Base-by-base conservation (phyloP, 2,888 invertebrate species). In the Oxystoma pomonae region DNA sequence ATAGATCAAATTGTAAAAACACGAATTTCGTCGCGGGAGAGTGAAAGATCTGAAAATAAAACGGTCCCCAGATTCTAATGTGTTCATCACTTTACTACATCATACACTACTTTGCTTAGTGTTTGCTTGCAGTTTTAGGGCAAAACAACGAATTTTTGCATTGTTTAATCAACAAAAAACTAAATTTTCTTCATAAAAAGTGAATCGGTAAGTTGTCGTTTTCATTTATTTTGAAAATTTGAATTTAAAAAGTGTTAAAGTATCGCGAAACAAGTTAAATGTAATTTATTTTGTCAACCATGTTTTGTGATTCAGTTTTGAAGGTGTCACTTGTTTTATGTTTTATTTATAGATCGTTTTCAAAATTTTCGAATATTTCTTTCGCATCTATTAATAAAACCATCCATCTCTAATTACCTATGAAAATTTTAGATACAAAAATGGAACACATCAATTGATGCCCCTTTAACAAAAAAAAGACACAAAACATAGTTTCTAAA, bases 31-130 rank as follows among this genome's bases (percentile, higher is more conserved):
- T 76, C 75, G 80, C 80, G 79, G 79, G 79, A 79, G 79, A 78
- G 76, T 72, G 74, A 74, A 75, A 76, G 76, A 76, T 78, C 78
- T 78, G 73, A 80, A 80, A 80, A 80, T 80, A 80, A 80, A 80
- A 80, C 35, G 35, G 35, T 35, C 35, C 35, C 35, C 35, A 35
- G 35, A 35, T 35, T 35, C 35, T 35, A 35, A 35, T 35, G n/a
- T n/a, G 35, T 35, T 35, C 35, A 7, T 3, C 35, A 35, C 12
- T 35, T 7, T 12, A 35, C 12, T 3, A 7, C 35, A 35, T 12
- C 3, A 35, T 7, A 35, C 35, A 35, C 35, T 35, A 12, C 12
- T 3, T 3, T 35, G 3, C 12, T 35, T 35, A 35, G 35, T 35
- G 35, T 35, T 35, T 35, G 35, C 35, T 35, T 35, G 35, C 35